Conservation (phyloP, 2,113 vertebrate genomes). For the Rhodinocichla rosea region DNA sequence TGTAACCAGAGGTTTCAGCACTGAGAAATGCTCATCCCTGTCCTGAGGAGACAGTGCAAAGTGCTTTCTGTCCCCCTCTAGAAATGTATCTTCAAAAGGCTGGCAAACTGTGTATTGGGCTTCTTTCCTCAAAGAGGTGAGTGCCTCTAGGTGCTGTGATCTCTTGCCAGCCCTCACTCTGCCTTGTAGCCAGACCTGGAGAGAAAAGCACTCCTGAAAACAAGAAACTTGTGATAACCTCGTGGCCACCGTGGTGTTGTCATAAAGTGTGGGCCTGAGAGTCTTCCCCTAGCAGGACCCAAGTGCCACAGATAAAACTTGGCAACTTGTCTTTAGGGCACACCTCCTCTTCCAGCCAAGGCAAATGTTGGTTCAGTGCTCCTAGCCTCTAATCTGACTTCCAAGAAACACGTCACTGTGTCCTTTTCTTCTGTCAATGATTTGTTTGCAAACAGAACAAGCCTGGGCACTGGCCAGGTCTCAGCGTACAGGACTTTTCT, state of each 20-base stretch:
- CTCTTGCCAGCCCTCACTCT: background rate
- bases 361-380: background rate
- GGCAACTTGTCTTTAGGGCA: background rate
- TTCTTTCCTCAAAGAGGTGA: background rate
- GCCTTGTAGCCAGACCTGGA: background rate
- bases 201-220: background rate
- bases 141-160: background rate
- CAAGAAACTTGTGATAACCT: background rate
- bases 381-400: background rate
- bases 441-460: background rate
- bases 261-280: background rate
- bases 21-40: background rate
- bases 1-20: background rate
- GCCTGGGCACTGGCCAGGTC: background rate
- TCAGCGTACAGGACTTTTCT: background rate
- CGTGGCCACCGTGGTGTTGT: background rate
- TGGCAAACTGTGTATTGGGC: fast-evolving
- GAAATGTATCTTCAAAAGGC: background rate
- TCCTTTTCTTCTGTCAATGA: background rate
- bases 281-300: background rate
- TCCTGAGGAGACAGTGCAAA: background rate
- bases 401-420: background rate
- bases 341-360: background rate
- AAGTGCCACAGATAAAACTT: background rate
- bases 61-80: background rate